A percentile compares a stretch with the other conserved stretches of the same genome.
Conservation (phyloP, 1,140 invertebrate genomes). For the Olivierus martensii region DNA sequence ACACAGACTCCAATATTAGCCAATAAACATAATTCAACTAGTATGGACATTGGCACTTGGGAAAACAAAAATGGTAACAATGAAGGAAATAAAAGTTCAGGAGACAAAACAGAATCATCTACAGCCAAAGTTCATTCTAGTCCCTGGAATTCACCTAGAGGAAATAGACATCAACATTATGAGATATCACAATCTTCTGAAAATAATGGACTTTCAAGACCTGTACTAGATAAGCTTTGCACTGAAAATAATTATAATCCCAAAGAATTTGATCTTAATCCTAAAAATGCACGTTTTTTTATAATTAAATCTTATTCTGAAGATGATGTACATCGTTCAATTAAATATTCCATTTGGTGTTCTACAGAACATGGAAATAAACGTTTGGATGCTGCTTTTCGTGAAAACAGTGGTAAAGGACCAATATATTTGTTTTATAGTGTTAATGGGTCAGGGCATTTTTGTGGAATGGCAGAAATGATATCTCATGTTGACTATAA, state of each 20-base stretch:
- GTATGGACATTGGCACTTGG: neutral
- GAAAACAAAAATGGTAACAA: neutral
- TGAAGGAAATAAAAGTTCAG: neutral
- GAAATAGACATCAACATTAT: neutral
- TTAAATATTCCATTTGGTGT: constrained; percentile 98
- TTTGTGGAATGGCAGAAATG: constrained; percentile 98
- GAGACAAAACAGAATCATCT: neutral
- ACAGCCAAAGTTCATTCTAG: neutral
- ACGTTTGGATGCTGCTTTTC: constrained; percentile 75
- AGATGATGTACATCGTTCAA: constrained; percentile 94
- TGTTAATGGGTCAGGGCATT: constrained; percentile 85
- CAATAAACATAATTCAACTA: neutral
- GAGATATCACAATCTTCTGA: neutral
- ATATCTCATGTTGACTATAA: constrained; percentile 77
- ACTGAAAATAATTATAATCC: constrained; percentile 93
- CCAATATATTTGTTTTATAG: constrained; percentile 85
- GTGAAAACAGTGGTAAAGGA: constrained; percentile 61
- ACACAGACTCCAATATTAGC: constrained; percentile 27
- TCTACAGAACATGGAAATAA: constrained; percentile 96
- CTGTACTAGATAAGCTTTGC: constrained; percentile 67
- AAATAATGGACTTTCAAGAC: constrained; percentile 24
- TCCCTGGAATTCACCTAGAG: neutral
- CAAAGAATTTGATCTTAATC: constrained; percentile 71
- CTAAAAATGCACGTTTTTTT: constrained; percentile 78
- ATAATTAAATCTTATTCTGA: constrained; percentile 98